Evolutionary conservation across 2,797 vertebrate species (phyloP), one percentile per base, ranked within the genome.

Genomic region (Falco concolor): DNA sequence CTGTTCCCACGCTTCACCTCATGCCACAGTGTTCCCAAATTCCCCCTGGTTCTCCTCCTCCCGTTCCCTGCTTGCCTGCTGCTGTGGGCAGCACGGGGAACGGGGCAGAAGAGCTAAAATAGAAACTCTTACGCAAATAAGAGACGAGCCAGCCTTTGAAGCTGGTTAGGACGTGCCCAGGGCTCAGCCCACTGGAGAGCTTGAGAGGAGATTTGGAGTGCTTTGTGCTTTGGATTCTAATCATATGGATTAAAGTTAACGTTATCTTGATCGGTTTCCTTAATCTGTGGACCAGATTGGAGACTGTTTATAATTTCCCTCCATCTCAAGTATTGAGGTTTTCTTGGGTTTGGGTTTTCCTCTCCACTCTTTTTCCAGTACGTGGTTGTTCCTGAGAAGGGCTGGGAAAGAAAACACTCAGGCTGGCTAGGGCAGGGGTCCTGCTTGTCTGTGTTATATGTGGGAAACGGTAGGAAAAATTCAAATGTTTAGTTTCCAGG

Each of bases 211-310:
- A 94, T 95, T 93, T 80, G 76, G 56, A 91, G 69, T 52, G 27
- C 89, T 96, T 87, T 93, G 87, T 65, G 86, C 87, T 92, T 70
- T 32, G 53, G 50, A 64, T 70, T 93, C 92, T 69, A 42, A 76
- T 85, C 63, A 13, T 0, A 0, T 2, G 27, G 88, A 93, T 97
- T 95, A 93, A 72, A 47, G 86, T 89, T 91, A 69, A 84, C 10
- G 5, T 89, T 89, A 28, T 70, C 74, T 75, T 96, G 93, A 94
- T 90, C 40, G 6, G 38, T 74, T 84, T 44, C 78, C 65, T 61
- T 94, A 92, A 94, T 91, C 90, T 69, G 12, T 45, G 54, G 13
- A 61, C 61, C 30, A 56, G 72, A 57, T 78, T 80, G 60, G 78
- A 74, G 32, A 13, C n/a, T n/a, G 64, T 57, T 95, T 68, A n/a